Evolutionary conservation across 2,113 vertebrate species (phyloP), one percentile per base, ranked within the genome.

Genomic region (Rhinolophus ferrumequinum): DNA sequence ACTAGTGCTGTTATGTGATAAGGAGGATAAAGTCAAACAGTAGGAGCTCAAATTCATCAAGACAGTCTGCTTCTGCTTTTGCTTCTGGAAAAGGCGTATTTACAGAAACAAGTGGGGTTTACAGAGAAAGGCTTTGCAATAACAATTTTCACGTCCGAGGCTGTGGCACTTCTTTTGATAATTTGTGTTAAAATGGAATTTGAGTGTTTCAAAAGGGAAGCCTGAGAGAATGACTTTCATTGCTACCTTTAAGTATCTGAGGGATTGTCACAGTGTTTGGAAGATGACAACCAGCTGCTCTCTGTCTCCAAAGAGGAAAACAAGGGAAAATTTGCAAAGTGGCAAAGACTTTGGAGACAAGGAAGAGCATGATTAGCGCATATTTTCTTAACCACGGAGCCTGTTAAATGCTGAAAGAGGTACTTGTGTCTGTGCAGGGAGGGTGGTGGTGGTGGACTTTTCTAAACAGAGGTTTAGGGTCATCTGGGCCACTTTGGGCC

Each of bases 231-330:
- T 97, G 95, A 86, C 87, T 98, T 44, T 98, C 97, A 97, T 98
- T 97, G 96, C 95, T 97, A 50, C 97, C 96, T 97, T 97, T 95
- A 97, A 97, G 75, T 72, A 30, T 81, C 38, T 93, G 96, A 96
- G 85, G 77, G 89, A 96, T 96, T 94, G 94, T 96, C 97, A 93
- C 89, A 97, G 94, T 94, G 77, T 97, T 94, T 96, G 93, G 82
- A 97, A 94, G 94, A 93, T 97, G 97, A 94, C 96, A 96, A 84
- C 96, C 95, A 98, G 97, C 97, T 97, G 97, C 97, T 97, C 92
- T 94, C 94, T 79, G 52, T 97, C 93, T 97, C 96, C 64, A 83
- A 95, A 95, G 91, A 96, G 79, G 56, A 97, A 96, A 97, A 97
- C 67, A 97, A 90, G 93, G 94, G 92, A 96, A 96, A 96, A 96